Base-by-base conservation (phyloP, 1,140 invertebrate genomes). In the Cardiocondyla obscurior region DNA sequence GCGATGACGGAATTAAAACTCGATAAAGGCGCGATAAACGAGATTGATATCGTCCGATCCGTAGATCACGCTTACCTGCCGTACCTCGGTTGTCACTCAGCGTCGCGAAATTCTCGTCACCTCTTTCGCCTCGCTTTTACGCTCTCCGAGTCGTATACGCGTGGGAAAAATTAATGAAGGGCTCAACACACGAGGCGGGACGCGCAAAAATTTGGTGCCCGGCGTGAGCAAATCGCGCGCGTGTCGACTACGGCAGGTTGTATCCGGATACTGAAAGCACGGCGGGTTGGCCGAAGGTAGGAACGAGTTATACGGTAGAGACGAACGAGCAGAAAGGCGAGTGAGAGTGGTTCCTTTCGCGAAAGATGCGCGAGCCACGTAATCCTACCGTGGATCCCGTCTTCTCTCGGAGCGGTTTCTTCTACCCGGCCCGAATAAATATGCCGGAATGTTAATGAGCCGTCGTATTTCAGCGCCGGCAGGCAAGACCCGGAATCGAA, bases 361-460 rank as follows among this genome's bases (percentile, higher is more conserved):
- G 76, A 74, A 72, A 79, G 88, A 79, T 84, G 46, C 76, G 53
- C 46, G 46, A 82, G 72, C 67, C 62, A 81, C 53, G 46, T 79
- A 79, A 79, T 69, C 73, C 72, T 76, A 42, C n/a, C 67, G 25
- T 25, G 14, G 53, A 42, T 62, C 25, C 55, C 76, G 25, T 70
- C 49, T 65, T 73, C 49, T 25, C 36, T 58, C 64, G 39, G 12
- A n/a, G 42, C 64, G 53, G 46, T 46, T 30, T 57, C 51, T 57
- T 77, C 74, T 73, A 49, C 53, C 33, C 22, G 7, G 44, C 19
- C 7, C 67, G 82, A 79, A 87, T 85, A 77, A 83, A 81, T 86
- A 85, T 70, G 44, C 30, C 72, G 83, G 87, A 87, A 88, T 85
- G 81, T 89, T 89, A 89, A 89, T 88, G 65, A 88, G 81, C 81